phyloP scores from a whole-genome alignment of 2,888 invertebrate species.

The Eupsilia transversa region DNA sequence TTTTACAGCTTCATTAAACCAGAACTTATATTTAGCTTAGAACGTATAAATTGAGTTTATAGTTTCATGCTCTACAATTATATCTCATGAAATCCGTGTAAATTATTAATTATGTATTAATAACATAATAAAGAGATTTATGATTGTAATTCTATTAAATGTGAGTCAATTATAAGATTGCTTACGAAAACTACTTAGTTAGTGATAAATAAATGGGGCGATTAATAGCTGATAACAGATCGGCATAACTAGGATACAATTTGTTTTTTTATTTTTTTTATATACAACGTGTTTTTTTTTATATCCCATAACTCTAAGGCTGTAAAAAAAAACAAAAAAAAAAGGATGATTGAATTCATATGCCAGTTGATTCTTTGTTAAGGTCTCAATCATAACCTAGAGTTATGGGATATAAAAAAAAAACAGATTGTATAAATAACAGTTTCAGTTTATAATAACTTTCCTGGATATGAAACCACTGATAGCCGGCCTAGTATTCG shows the following conservation, averaged over 20 bases:
- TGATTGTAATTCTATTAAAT: conserved; percentile 2
- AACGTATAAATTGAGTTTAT: background rate
- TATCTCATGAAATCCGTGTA: background rate
- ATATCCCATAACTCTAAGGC: no score
- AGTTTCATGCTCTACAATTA: background rate
- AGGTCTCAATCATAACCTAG: no score
- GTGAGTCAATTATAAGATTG: background rate
- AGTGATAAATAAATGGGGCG: conserved; percentile 30
- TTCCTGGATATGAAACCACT: background rate
- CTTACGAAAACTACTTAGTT: conserved; percentile 4
- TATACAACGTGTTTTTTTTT: no score
- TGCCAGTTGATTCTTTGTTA: no score
- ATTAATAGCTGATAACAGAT: conserved; percentile 27
- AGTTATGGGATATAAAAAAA: no score
- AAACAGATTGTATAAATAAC: no score
- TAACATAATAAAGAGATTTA: conserved; percentile 2
- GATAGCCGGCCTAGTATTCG: background rate
- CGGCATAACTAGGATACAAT: conserved; percentile 13
- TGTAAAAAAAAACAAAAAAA: no score
- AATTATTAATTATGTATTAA: background rate
- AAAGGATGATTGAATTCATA: no score
- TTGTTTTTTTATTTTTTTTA: background rate
- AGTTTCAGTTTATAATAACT: background rate
- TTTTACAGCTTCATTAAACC: conserved; percentile 40
- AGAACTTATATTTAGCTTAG: background rate